Base-by-base conservation (phyloP, 2,888 invertebrate genomes). In the Cecidostiba fungosa region DNA sequence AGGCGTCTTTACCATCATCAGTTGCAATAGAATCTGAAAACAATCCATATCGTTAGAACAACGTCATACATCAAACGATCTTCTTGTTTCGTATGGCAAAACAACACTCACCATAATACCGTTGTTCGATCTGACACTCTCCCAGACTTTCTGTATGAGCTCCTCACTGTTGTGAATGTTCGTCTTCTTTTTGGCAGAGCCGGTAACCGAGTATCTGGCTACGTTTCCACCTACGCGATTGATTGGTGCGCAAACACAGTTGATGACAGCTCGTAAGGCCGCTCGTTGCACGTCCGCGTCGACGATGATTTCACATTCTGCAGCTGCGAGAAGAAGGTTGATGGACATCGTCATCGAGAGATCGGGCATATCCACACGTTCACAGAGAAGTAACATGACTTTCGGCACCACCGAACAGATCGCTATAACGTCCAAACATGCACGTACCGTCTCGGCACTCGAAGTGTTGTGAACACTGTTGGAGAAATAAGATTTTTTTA, bases 201-300 rank as follows among this genome's bases (percentile, higher is more conserved):
- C 94, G 16, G 92, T 92, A 10, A 93, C 89, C 3, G 94, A 94
- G 89, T 94, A 95, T 87, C 95, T 92, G 1, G 94, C 94, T 19
- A 95, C 91, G 62, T 92, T 94, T 19, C 95, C 95, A 79, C 95
- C 92, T 92, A 95, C 97, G 93, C 97, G 95, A 87, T 96, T 96
- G 16, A 97, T 96, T 0, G 98, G 98, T 2, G 98, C 98, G 94
- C 98, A 98, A 1, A 99, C 98, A 93, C 98, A 98, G 94, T 98
- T 98, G 80, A 98, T 97, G 84, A 99, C 95, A 29, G 98, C 97
- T 89, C 97, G 96, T 1, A 99, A 94, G 0, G 99, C 98, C 0
- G 98, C 96, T 90, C 97, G 97, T 93, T 98, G 97, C 0, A 99
- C 98, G 89, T 98, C 98, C 0, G 98, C 96, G 92, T 99, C 99